A percentile compares a stretch with the other conserved stretches of the same genome.
Conservation (phyloP, 2,113 vertebrate genomes). For the Spermophilus dauricus region DNA sequence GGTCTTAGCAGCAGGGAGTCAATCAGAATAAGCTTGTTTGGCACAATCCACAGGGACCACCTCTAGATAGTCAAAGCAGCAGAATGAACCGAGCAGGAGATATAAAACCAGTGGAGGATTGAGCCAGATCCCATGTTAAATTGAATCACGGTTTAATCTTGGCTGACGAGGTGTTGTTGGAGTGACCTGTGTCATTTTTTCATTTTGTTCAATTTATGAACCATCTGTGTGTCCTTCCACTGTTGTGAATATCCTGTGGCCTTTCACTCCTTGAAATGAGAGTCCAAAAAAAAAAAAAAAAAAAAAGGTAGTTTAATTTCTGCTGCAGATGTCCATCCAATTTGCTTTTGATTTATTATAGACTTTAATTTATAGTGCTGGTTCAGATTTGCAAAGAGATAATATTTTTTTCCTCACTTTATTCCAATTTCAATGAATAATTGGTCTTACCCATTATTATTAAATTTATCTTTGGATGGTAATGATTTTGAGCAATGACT, state of each 20-base stretch:
- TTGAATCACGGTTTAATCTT: not conserved
- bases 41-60: not conserved
- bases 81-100: not conserved
- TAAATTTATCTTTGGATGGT: constrained; percentile 53
- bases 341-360: constrained; percentile 67
- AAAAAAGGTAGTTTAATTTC: constrained; percentile 63
- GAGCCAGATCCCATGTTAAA: not conserved
- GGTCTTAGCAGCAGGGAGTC: not conserved
- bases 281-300: too few relatives aligned
- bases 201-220: not conserved
- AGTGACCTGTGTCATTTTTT: not conserved
- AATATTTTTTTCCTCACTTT: constrained; percentile 32
- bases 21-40: constrained; percentile 47
- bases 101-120: constrained; percentile 1
- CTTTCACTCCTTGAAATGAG: too few relatives aligned
- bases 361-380: constrained; percentile 69
- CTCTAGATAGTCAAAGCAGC: not conserved
- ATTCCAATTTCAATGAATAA: constrained; percentile 59
- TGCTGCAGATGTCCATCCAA: constrained; percentile 46
- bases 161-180: not conserved
- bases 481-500: constrained; percentile 51
- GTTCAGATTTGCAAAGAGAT: constrained; percentile 50
- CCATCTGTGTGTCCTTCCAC: not conserved
- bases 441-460: constrained; percentile 44
- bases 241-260: too few relatives aligned